Percentiles rank a stretch among this genome's conserved stretches.
phyloP scores from a whole-genome alignment of 1,140 invertebrate species.

The Nephotettix cincticeps region DNA sequence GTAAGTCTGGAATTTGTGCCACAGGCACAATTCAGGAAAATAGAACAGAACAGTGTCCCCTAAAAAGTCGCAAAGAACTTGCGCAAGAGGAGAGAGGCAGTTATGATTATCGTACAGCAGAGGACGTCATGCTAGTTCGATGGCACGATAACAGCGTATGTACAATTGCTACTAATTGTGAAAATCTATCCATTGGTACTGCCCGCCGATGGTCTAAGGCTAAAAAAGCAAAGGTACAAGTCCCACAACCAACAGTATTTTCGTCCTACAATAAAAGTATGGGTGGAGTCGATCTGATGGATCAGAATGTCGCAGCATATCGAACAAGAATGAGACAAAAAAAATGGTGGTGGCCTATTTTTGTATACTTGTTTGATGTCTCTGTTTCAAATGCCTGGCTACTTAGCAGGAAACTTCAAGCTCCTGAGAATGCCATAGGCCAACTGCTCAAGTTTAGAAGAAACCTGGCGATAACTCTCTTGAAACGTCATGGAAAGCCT shows the following conservation, averaged over 20 bases:
- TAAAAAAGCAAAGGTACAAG: not conserved
- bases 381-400: not conserved
- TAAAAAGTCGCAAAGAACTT: conserved; percentile 20
- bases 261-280: too few species aligned
- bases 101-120: too few species aligned
- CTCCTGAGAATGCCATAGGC: not conserved
- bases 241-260: too few species aligned
- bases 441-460: not conserved
- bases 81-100: too few species aligned
- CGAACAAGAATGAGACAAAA: too few species aligned
- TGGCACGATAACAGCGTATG: too few species aligned
- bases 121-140: too few species aligned
- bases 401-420: not conserved
- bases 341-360: too few species aligned
- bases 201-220: not conserved
- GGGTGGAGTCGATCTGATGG: too few species aligned
- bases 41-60: conserved; percentile 26
- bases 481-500: not conserved
- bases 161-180: too few species aligned
- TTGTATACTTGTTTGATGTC: not conserved
- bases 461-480: not conserved
- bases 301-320: too few species aligned
- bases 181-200: not conserved
- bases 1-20: conserved; percentile 25
- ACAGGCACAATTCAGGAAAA: conserved; percentile 36